These are phyloP conservation scores for Chelonus insularis DNA, from an alignment of 1,140 invertebrate species.

Conservation along the genomic window DNA sequence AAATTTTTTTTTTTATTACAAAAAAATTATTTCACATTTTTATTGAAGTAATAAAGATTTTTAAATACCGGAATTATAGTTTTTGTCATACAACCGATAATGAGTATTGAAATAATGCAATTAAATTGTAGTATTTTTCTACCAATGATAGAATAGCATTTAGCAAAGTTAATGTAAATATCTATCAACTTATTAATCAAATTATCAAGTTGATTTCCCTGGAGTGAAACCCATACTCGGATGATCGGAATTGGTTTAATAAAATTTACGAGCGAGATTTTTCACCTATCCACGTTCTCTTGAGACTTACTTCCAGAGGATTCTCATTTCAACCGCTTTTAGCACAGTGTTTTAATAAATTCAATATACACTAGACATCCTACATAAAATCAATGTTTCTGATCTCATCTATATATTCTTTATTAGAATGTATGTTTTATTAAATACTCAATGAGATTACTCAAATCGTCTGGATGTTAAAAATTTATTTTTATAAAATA, in stretches of 20 bases:
- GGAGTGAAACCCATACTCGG: conserved; percentile 34
- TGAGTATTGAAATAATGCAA: too few relatives aligned
- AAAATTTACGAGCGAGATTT: conserved; percentile 29
- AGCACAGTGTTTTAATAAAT: neutral
- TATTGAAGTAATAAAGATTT: too few relatives aligned
- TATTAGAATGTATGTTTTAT: too few relatives aligned
- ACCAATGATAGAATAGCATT: neutral
- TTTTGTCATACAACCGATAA: too few relatives aligned
- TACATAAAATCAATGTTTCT: neutral
- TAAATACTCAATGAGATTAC: too few relatives aligned
- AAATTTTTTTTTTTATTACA: neutral
- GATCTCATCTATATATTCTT: too few relatives aligned
- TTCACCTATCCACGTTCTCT: conserved; percentile 10
- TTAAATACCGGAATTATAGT: too few relatives aligned
- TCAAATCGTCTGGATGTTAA: too few relatives aligned
- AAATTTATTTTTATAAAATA: too few relatives aligned
- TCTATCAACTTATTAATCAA: conserved; percentile 59
- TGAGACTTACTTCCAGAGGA: neutral
- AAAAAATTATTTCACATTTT: neutral
- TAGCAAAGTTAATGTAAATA: conserved; percentile 16
- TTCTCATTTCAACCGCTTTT: neutral
- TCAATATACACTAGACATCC: neutral
- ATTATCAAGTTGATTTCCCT: conserved; percentile 60
- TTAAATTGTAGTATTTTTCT: too few relatives aligned
- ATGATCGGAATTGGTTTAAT: conserved; percentile 32